Conservation (phyloP, 2,888 invertebrate species). For the Xanthorhoe spadicearia region DNA sequence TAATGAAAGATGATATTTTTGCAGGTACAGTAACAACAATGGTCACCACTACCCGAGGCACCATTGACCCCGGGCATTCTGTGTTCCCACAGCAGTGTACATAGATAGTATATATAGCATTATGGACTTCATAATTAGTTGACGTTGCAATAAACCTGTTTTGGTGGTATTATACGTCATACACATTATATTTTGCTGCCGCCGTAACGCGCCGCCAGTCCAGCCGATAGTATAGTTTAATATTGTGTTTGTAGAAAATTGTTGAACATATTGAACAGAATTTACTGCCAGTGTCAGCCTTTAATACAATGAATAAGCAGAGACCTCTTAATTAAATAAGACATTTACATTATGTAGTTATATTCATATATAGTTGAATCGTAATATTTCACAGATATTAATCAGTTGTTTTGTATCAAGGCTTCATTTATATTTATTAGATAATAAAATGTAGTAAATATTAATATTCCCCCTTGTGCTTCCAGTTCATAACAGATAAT, state of each 20-base stretch:
- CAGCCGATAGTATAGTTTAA: conserved; percentile 34
- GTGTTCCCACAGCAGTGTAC: conserved; percentile 59
- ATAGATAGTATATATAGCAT: conserved; percentile 57
- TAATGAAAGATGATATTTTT: conserved; percentile 14
- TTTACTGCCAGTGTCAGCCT: conserved; percentile 62
- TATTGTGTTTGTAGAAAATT: conserved; percentile 40
- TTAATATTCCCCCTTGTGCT: conserved; percentile 2
- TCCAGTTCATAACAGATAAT: conserved; percentile 4
- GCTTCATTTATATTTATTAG: conserved; percentile 14
- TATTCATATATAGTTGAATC: conserved; percentile 47
- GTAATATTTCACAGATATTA: conserved; percentile 42
- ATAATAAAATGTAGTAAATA: conserved; percentile 1
- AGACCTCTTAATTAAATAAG: conserved; percentile 39
- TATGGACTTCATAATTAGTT: conserved; percentile 65
- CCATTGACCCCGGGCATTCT: conserved; percentile 73
- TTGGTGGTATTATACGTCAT: conserved; percentile 37
- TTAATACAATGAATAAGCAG: conserved; percentile 46
- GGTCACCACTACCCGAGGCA: conserved; percentile 76
- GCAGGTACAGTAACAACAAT: conserved; percentile 67
- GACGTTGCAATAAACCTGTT: conserved; percentile 51
- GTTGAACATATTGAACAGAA: conserved; percentile 40
- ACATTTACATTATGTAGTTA: conserved; percentile 38
- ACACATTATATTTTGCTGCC: conserved; percentile 38
- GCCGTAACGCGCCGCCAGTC: conserved; percentile 39
- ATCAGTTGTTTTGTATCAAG: conserved; percentile 20